Percentiles rank a stretch among this genome's conserved stretches.
These are phyloP conservation scores for Lindbergichthys nudifrons DNA, from an alignment of 2,797 vertebrate genomes.

Conservation along the genomic window DNA sequence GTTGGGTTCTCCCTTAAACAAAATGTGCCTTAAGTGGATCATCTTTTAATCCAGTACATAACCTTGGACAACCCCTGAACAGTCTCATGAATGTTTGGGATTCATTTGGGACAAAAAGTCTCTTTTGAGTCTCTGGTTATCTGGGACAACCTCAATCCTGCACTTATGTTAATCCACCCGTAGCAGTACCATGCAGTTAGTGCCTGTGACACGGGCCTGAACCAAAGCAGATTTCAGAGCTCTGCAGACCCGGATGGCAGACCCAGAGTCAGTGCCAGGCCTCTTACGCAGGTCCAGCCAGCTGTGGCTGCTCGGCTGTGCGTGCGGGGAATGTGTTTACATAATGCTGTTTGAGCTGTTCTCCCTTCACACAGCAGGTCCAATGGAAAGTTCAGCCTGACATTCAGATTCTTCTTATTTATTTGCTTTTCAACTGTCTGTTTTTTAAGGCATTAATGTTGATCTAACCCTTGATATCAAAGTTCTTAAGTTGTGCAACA, in stretches of 20 bases:
- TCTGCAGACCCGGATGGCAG: conserved; percentile 71
- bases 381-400: conserved; percentile 48
- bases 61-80: conserved; percentile 47
- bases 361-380: conserved; percentile 49
- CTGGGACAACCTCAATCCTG: conserved; percentile 78
- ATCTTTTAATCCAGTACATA: conserved; percentile 3
- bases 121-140: conserved; percentile 64
- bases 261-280: conserved; percentile 59
- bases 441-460: conserved; percentile 8
- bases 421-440: conserved; percentile 1
- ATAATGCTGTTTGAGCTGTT: conserved; percentile 65
- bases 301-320: conserved; percentile 73
- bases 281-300: conserved; percentile 80
- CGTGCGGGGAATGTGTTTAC: conserved; percentile 78
- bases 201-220: conserved; percentile 67
- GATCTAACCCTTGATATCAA: not conserved
- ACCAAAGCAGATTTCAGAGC: conserved; percentile 78
- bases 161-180: conserved; percentile 73
- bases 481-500: too few species aligned
- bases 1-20: conserved; percentile 1
- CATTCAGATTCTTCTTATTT: conserved; percentile 16
- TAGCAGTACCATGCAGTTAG: conserved; percentile 61
- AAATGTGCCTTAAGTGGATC: conserved; percentile 14
- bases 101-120: conserved; percentile 49
- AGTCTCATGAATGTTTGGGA: conserved; percentile 59